Evolutionary conservation across 2,113 vertebrate species (phyloP).

Genomic region (Thryonomys swinderianus): DNA sequence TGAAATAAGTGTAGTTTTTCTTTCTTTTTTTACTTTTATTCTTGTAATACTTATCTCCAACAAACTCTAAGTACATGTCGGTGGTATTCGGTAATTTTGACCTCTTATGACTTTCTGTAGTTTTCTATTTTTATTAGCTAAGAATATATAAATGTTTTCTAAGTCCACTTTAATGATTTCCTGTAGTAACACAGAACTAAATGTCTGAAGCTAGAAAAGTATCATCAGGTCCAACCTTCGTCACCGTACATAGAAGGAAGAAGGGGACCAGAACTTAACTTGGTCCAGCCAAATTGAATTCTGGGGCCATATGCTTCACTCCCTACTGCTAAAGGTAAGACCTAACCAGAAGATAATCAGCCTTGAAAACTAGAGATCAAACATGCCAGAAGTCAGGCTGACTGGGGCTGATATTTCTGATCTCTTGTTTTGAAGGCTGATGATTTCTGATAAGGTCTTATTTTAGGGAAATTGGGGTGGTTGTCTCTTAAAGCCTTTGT

Average conservation of each 20-base stretch:
- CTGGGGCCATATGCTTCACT: neutral
- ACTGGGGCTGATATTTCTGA: neutral
- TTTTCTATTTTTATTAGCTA: slow-evolving; percentile 44
- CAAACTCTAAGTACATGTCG: neutral
- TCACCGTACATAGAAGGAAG: neutral
- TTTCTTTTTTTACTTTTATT: neutral
- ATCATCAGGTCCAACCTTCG: neutral
- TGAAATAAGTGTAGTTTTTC: slow-evolving; percentile 32
- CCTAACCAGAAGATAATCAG: neutral
- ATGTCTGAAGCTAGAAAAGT: neutral
- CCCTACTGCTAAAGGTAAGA: neutral
- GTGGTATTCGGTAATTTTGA: neutral
- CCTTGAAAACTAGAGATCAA: neutral
- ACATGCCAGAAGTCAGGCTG: neutral
- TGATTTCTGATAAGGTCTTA: neutral
- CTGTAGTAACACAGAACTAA: neutral
- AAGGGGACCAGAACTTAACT: rapidly evolving
- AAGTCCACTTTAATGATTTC: neutral
- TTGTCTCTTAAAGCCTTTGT: neutral
- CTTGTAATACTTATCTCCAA: neutral
- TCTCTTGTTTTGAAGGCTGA: neutral
- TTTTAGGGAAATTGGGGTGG: neutral
- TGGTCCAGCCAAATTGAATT: neutral
- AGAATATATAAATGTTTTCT: neutral
- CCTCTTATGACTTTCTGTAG: neutral